A percentile compares a stretch with the other conserved stretches of the same genome.
Conservation (phyloP, 1,140 invertebrate genomes). For the Ylistrum balloti region DNA sequence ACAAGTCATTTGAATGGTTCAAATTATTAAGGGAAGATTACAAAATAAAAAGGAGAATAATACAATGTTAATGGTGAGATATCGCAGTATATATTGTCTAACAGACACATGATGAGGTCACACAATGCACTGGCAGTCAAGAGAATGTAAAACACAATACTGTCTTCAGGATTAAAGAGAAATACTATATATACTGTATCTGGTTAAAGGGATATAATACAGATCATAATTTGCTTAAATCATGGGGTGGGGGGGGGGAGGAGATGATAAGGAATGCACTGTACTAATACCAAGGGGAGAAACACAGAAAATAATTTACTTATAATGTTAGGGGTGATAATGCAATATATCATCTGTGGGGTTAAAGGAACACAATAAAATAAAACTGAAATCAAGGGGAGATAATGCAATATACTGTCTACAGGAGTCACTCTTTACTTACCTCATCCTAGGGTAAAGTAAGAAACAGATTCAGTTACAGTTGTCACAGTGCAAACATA, state of each 20-base stretch:
- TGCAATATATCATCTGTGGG: neutral
- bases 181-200: neutral
- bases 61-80: too few relatives aligned
- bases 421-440: neutral
- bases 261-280: neutral
- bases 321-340: neutral
- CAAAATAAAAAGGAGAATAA: too few relatives aligned
- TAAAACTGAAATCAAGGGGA: neutral
- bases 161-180: neutral
- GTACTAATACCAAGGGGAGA: neutral
- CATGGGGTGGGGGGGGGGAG: neutral
- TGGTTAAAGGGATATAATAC: neutral
- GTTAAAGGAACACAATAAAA: too few relatives aligned
- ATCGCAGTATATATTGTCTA: too few relatives aligned
- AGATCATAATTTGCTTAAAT: neutral
- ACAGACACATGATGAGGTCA: too few relatives aligned
- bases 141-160: neutral
- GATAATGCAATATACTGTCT: neutral
- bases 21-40: too few relatives aligned
- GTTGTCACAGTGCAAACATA: neutral
- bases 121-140: too few relatives aligned
- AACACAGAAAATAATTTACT: neutral
- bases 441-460: neutral
- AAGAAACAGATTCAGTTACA: neutral
- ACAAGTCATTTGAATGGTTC: too few relatives aligned